These are phyloP conservation scores for Phenganax stokvisi DNA, from an alignment of 92 coral and sea anemone genomes.

Conservation along the genomic window DNA sequence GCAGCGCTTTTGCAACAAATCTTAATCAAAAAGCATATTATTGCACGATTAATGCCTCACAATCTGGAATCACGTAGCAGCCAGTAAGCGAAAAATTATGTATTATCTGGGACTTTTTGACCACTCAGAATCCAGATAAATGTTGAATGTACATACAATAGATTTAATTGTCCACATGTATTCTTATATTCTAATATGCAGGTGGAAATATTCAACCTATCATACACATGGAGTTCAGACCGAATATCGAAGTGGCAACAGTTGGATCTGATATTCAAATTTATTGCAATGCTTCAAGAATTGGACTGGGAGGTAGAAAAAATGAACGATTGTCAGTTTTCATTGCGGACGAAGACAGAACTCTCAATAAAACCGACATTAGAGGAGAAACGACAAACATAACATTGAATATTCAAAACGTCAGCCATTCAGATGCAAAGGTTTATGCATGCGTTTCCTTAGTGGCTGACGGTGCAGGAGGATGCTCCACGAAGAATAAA, in stretches of 20 bases:
- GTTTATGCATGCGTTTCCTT: not conserved
- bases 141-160: not conserved
- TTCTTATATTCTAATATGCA: not conserved
- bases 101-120: too few species aligned
- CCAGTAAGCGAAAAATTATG: too few species aligned
- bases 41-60: too few species aligned
- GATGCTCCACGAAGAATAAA: not conserved
- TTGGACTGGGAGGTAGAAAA: not conserved
- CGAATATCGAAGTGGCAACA: not conserved
- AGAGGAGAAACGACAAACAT: not conserved
- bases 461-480: not conserved
- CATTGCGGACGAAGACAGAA: not conserved
- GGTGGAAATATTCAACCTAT: not conserved
- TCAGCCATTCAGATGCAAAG: not conserved
- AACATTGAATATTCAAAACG: not conserved
- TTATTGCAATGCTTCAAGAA: constrained; percentile 1
- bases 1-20: too few species aligned
- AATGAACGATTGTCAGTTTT: not conserved
- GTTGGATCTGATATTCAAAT: constrained; percentile 14
- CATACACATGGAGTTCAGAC: not conserved
- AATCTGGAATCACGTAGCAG: too few species aligned
- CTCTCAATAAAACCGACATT: not conserved
- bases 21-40: too few species aligned
- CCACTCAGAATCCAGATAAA: too few species aligned
- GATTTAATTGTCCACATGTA: not conserved